Evolutionary conservation across 2,797 vertebrate genomes (phyloP), one percentile per base, ranked within the genome.

Genomic region (Chrysocyon brachyurus): DNA sequence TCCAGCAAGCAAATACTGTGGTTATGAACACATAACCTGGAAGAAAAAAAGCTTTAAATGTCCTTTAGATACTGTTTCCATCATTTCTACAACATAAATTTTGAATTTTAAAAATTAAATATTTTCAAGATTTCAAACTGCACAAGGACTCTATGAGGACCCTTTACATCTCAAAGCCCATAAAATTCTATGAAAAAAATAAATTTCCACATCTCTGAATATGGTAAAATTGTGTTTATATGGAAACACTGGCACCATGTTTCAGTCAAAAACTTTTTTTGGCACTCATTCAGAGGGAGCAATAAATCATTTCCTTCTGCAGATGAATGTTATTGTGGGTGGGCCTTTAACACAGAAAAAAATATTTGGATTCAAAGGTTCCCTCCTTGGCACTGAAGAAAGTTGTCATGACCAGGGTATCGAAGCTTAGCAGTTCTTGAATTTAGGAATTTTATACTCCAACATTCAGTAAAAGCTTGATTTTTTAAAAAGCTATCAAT

Each of bases 241-340:
- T 96, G 94, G 78, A 97, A 97, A 97, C 56, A 96, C 57, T 96
- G 86, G 92, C 94, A 96, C 90, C 40, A 17, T 31, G 88, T 95
- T 97, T 96, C 93, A 95, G 96, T 31, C 95, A 91, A 97, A 96
- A 97, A 95, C 82, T 94, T 89, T 93, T 95, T 90, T 85, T 96
- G 97, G 95, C 91, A 96, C 68, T 92, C 57, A 94, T 66, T 93
- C 92, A 94, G n/a, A 87, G 63, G n/a, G 86, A 96, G 63, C 64
- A 96, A 97, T 95, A 97, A 97, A 97, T 96, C 90, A 97, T 91
- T 97, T 96, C 92, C 91, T 96, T 97, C 94, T 97, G 72, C 73
- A 96, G 91, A 94, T 89, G 73, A 97, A 96, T 95, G 82, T 91
- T 97, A 87, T 78, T 96, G 91, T 97, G 94, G 92, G 96, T 95